Evolutionary conservation across 2,888 invertebrate genomes (phyloP), one percentile per base, ranked within the genome.

Genomic region (Oscheius onirici): DNA sequence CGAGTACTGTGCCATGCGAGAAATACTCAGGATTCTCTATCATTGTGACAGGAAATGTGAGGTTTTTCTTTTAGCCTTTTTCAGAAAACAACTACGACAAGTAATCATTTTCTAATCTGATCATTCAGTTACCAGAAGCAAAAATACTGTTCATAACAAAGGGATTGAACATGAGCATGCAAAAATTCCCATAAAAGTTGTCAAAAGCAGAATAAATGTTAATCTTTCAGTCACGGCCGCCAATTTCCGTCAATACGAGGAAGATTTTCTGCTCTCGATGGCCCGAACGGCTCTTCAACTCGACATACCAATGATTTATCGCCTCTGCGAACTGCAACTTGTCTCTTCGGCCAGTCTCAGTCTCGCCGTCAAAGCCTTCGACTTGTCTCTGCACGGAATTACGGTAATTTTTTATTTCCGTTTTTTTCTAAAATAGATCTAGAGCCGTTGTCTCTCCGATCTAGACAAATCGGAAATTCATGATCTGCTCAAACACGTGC

Each of bases 31-130:
- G 24, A 24, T 51, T 15, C n/a, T 51, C 24, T 51, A 51, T 20
- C 51, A 51, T 51, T 51, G 51, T 51, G 51, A 51, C 24, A 17
- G 51, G 20, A 51, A 51, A 51, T 51, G 51, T 51, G 24, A 17
- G 20, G 15, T 3, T 8, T 51, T 51, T 17, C 20, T 22, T 2
- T 15, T 17, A 43, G 10, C 8, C 10, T 46, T 46, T 3, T 20
- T 2, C 22, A 51, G 34, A 34, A 34, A 34, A 34, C 34, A 6
- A 6, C 5, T 34, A 34, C 5, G 8, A 34, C 5, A 34, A 34
- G 8, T 34, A 34, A 34, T 8, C 34, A 34, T n/a, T n/a, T n/a
- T n/a, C n/a, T n/a, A n/a, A n/a, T n/a, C n/a, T n/a, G n/a, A n/a
- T n/a, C n/a, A n/a, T n/a, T n/a, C n/a, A n/a, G n/a, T n/a, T n/a